Conservation (phyloP, 2,113 vertebrate species). For the Ophthalmolycus amberensis region DNA sequence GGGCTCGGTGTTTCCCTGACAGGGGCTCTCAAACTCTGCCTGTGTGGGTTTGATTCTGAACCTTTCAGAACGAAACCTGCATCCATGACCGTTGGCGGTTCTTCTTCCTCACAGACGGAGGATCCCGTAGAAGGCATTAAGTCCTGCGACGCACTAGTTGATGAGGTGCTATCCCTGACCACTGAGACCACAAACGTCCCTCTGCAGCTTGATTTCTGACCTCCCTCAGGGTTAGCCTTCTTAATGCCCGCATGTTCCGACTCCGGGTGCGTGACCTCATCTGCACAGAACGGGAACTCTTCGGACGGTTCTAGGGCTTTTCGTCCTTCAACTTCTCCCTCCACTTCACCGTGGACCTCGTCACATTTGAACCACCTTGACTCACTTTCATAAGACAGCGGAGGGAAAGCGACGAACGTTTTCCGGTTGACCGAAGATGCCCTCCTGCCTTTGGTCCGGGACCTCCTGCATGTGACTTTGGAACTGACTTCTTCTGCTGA, state of each 20-base stretch:
- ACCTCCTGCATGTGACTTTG: slow-evolving; percentile 55
- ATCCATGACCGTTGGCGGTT: not conserved
- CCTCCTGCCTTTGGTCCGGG: slow-evolving; percentile 43
- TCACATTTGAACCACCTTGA: slow-evolving; percentile 4
- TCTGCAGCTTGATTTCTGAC: slow-evolving; percentile 53
- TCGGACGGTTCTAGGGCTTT: not conserved
- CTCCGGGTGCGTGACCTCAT: not conserved
- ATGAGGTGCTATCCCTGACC: not conserved
- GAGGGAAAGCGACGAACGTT: slow-evolving; percentile 13
- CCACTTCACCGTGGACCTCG: not conserved
- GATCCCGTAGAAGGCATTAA: not conserved
- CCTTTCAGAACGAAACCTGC: not conserved
- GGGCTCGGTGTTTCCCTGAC: not conserved
- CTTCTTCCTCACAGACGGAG: not conserved
- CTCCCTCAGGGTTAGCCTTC: not conserved
- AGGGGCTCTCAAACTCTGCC: not conserved
- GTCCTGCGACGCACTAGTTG: not conserved
- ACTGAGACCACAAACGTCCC: slow-evolving; percentile 72
- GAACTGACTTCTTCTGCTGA: not conserved
- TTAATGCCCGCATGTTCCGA: not conserved
- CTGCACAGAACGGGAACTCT: not conserved
- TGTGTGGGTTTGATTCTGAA: not conserved
- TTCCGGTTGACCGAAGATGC: slow-evolving; percentile 28
- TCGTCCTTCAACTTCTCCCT: not conserved
- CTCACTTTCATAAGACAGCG: not conserved